A percentile compares a stretch with the other conserved stretches of the same genome.
Conservation (phyloP, 2,797 vertebrate genomes). For the Acanthiza pusilla region DNA sequence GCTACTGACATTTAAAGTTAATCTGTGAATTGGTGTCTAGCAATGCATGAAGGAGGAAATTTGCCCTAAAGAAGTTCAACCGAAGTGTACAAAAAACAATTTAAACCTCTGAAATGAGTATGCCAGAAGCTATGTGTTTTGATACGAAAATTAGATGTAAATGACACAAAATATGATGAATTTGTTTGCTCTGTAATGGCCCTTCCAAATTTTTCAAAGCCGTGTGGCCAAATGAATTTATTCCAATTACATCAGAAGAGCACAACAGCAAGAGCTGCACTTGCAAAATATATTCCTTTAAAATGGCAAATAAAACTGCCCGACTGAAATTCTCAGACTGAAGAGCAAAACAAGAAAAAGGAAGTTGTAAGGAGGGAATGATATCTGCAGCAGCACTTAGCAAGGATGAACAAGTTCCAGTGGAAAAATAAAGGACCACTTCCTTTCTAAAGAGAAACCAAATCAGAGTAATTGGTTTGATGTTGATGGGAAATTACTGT, state of each 20-base stretch:
- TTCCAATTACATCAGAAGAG: background rate
- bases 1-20: background rate
- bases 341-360: background rate
- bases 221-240: background rate
- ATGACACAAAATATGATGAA: background rate
- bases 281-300: background rate
- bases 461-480: conserved; percentile 33
- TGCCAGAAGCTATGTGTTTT: background rate
- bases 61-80: background rate
- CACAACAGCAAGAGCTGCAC: background rate
- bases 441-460: conserved; percentile 12
- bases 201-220: background rate
- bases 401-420: background rate
- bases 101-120: background rate
- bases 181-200: background rate
- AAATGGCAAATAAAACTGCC: background rate
- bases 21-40: background rate
- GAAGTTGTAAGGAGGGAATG: background rate
- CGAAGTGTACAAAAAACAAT: background rate
- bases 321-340: background rate
- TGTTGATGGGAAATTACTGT: conserved; percentile 23
- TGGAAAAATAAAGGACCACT: background rate
- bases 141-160: background rate
- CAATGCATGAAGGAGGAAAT: background rate
- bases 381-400: background rate